These are phyloP conservation scores for Salpingus planirostris DNA, from an alignment of 2,888 invertebrate species.

Conservation along the genomic window DNA sequence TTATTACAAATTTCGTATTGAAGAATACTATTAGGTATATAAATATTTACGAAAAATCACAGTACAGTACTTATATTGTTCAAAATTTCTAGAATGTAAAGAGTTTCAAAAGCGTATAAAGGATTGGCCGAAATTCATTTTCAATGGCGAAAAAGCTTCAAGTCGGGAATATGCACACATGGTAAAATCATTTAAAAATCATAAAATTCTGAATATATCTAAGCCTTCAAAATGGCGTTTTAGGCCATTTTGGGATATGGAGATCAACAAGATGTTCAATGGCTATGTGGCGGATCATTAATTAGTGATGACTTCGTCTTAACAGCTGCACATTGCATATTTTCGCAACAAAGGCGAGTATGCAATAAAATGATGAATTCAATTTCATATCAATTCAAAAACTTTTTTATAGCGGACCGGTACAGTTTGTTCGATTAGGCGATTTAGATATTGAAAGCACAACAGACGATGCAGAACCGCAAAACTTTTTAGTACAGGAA, in stretches of 20 bases:
- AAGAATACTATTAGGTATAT: too few species aligned
- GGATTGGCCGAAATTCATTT: too few species aligned
- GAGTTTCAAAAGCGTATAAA: too few species aligned
- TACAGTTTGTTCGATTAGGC: constrained; percentile 13
- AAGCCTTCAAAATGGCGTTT: neutral
- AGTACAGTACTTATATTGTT: too few species aligned
- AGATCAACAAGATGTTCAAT: constrained; percentile 34
- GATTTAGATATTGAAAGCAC: constrained; percentile 11
- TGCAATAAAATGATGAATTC: too few species aligned
- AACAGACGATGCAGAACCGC: constrained; percentile 34
- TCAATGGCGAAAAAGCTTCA: neutral
- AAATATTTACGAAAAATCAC: too few species aligned
- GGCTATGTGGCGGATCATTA: constrained; percentile 58
- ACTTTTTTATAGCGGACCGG: constrained; percentile 14
- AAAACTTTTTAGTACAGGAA: constrained; percentile 22
- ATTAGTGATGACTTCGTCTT: constrained; percentile 55
- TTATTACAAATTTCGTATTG: too few species aligned
- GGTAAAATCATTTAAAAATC: neutral
- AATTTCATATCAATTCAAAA: constrained; percentile 51
- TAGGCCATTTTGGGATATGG: neutral
- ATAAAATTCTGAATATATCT: neutral
- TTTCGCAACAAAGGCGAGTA: constrained; percentile 32
- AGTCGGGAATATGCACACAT: too few species aligned
- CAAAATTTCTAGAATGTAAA: too few species aligned
- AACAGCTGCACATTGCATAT: constrained; percentile 56